These are phyloP conservation scores for Saccopteryx bilineata DNA, from an alignment of 2,113 vertebrate genomes.

Conservation along the genomic window DNA sequence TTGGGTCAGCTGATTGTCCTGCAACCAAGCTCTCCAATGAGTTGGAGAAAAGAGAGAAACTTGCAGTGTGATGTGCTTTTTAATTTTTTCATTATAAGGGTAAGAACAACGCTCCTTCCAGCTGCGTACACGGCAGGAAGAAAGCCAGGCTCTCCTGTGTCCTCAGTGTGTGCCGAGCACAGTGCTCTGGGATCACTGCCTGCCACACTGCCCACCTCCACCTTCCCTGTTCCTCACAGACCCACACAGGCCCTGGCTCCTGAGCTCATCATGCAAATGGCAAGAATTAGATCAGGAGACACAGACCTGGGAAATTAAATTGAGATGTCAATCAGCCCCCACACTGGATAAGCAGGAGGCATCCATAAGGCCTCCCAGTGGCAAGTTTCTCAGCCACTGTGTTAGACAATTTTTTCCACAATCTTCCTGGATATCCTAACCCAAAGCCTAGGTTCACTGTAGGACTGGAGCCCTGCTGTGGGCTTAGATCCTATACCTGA, in stretches of 20 bases:
- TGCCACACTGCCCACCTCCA: background rate
- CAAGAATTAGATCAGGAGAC: slow-evolving; percentile 1
- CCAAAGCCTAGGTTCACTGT: background rate
- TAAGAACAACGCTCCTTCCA: background rate
- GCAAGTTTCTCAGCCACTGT: background rate
- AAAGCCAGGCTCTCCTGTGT: background rate
- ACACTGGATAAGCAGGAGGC: background rate
- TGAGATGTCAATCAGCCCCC: background rate
- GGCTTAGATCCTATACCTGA: background rate
- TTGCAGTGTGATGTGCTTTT: background rate
- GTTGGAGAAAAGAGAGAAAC: background rate
- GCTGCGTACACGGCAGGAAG: background rate
- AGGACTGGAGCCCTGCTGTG: background rate
- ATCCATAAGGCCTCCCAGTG: background rate
- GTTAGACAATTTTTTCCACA: background rate
- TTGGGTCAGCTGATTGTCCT: background rate
- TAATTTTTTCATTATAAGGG: background rate
- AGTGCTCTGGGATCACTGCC: background rate
- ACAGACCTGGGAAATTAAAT: background rate
- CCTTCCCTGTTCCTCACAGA: background rate
- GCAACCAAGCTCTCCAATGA: background rate
- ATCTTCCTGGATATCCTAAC: background rate
- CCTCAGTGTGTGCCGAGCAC: background rate
- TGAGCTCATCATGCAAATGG: background rate
- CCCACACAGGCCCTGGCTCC: background rate